These are phyloP conservation scores for Tringa solitaria DNA, from an alignment of 2,113 vertebrate genomes.

Conservation along the genomic window DNA sequence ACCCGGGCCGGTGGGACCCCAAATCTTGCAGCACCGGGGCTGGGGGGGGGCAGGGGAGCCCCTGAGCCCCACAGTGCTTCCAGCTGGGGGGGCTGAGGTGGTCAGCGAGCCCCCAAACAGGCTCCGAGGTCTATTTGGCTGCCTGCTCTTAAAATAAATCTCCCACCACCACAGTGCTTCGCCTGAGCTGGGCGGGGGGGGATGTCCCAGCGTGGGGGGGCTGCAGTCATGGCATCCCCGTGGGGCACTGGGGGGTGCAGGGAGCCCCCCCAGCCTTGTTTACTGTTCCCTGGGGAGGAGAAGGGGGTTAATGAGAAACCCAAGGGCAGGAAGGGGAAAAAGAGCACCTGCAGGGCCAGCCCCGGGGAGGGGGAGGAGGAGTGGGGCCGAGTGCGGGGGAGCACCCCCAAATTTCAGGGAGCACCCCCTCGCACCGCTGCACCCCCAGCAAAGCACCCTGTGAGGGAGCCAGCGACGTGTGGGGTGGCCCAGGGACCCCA, in stretches of 20 bases:
- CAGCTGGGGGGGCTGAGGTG: background rate
- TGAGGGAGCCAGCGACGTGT: background rate
- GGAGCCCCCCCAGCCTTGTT: background rate
- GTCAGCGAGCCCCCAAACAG: background rate
- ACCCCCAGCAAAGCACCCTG: background rate
- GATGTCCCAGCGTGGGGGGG: background rate
- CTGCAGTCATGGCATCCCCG: background rate
- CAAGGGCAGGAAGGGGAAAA: background rate
- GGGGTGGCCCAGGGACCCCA: background rate
- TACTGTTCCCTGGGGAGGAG: background rate
- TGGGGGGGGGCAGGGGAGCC: background rate
- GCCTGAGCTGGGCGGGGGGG: background rate
- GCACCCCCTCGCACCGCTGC: background rate
- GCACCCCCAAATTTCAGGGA: background rate
- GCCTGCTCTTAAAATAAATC: background rate
- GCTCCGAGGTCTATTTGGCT: background rate
- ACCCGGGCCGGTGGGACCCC: background rate
- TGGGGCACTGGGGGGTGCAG: background rate
- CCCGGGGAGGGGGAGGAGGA: background rate
- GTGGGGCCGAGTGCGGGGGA: accelerated
- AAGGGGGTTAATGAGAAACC: background rate
- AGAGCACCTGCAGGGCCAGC: background rate
- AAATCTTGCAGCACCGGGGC: background rate
- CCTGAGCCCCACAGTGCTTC: background rate
- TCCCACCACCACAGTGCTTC: background rate